Evolutionary conservation across 2,888 invertebrate species (phyloP), one percentile per base, ranked within the genome.

Genomic region (Agrotis clavis): DNA sequence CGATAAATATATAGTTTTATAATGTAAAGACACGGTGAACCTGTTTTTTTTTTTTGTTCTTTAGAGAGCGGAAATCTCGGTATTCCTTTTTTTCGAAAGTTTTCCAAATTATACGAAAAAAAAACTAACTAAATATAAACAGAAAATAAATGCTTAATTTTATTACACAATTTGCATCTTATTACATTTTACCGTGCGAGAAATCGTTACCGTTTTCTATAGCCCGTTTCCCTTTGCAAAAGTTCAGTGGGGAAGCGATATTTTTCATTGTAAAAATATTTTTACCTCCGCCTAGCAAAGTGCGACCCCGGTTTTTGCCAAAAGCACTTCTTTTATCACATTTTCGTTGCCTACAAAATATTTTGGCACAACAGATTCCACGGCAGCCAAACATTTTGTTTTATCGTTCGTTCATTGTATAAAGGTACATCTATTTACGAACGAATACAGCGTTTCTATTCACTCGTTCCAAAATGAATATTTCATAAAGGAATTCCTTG

Each of bases 201-300:
- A 81, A 84, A 85, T 81, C 83, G 74, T 88, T 87, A 85, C 70
- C 71, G 68, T 84, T 83, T 80, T 79, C 72, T 80, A 57, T 68
- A 71, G 72, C 70, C 67, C 54, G 74, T 85, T 83, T 83, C 70
- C 75, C 67, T 78, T 79, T 54, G 64, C 60, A 67, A 73, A 82
- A 86, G 68, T 79, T 83, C 74, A 71, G 76, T 41, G 56, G 50
- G 61, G 60, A 70, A 75, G 67, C 75, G 56, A 72, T 80, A 67
- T 77, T 81, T 74, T 78, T 73, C 79, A 71, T 68, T 74, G 77
- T 69, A 67, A 77, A 82, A 77, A 73, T 82, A 80, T 84, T 84
- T 83, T 75, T 61, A 60, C 63, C 77, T 65, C 64, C 56, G 71
- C 53, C 30, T 67, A 67, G 70, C 74, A 72, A 68, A 77, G 61